A percentile compares a stretch with the other conserved stretches of the same genome.
These are phyloP conservation scores for Acanthopleura granulata DNA, from an alignment of 2,888 invertebrate species.

Conservation along the genomic window DNA sequence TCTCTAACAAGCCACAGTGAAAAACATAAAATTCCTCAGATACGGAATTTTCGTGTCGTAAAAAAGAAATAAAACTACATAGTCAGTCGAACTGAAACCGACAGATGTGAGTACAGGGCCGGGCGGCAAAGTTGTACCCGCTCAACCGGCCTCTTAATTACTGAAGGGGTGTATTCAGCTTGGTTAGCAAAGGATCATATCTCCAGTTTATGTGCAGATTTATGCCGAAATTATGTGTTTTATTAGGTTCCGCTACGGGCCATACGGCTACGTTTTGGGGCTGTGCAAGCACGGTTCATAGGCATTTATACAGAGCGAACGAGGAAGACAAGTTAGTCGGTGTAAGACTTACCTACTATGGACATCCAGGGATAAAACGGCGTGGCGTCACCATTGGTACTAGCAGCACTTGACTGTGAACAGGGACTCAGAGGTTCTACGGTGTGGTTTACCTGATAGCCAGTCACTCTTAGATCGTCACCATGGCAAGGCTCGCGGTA, in stretches of 20 bases:
- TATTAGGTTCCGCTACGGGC: constrained; percentile 1
- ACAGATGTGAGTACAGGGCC: not conserved
- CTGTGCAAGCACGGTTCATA: not conserved
- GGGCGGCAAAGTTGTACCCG: not conserved
- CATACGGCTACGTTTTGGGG: not conserved
- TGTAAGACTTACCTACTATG: constrained; percentile 56
- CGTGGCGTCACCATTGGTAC: constrained; percentile 44
- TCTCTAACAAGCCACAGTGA: constrained; percentile 1
- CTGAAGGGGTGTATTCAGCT: not conserved
- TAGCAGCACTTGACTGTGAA: constrained; percentile 44
- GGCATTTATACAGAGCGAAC: not conserved
- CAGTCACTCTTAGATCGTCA: constrained; percentile 20
- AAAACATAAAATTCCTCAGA: constrained; percentile 5
- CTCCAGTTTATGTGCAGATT: not conserved
- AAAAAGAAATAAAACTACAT: constrained; percentile 7
- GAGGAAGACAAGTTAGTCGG: not conserved
- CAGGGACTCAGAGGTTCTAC: constrained; percentile 54
- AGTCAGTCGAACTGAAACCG: not conserved
- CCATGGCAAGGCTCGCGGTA: constrained; percentile 10
- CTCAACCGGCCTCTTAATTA: not conserved
- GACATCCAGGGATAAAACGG: constrained; percentile 66
- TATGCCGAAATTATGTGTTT: constrained; percentile 12
- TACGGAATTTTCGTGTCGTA: not conserved
- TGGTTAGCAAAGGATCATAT: not conserved
- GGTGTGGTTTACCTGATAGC: constrained; percentile 15